Conservation (phyloP, 2,888 invertebrate species). For the Tetranychus truncatus region DNA sequence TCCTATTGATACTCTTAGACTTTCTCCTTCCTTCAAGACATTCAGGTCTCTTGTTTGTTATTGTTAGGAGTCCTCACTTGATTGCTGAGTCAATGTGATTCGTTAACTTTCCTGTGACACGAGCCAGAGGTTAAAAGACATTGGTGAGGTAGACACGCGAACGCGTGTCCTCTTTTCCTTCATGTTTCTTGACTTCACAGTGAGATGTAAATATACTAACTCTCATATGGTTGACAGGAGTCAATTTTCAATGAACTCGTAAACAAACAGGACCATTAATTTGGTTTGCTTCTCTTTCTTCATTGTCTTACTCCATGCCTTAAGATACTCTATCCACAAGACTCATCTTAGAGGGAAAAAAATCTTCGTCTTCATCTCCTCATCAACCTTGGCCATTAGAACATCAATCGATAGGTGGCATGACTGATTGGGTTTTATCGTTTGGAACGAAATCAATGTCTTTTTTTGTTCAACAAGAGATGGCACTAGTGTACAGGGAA, state of each 20-base stretch:
- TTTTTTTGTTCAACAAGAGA: too few species aligned
- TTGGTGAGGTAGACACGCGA: neutral
- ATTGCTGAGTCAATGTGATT: neutral
- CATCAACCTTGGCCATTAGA: neutral
- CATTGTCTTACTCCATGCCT: neutral
- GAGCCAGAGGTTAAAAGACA: neutral
- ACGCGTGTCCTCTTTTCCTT: neutral
- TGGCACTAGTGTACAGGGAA: too few species aligned
- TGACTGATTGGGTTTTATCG: too few species aligned
- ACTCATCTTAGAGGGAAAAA: neutral
- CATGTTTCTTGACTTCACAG: neutral
- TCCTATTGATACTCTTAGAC: neutral
- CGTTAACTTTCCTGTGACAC: neutral
- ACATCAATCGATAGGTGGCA: too few species aligned
- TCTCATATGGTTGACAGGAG: constrained; percentile 1
- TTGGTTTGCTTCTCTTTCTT: neutral
- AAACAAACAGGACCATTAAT: neutral
- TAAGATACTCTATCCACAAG: neutral
- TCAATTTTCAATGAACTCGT: neutral
- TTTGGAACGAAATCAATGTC: too few species aligned
- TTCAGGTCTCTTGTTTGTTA: neutral
- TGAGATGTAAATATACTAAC: neutral
- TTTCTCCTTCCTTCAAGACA: neutral
- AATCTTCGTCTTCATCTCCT: neutral
- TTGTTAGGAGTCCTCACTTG: neutral